phyloP scores from a whole-genome alignment of 2,888 invertebrate species.

The Eulithis testata region DNA sequence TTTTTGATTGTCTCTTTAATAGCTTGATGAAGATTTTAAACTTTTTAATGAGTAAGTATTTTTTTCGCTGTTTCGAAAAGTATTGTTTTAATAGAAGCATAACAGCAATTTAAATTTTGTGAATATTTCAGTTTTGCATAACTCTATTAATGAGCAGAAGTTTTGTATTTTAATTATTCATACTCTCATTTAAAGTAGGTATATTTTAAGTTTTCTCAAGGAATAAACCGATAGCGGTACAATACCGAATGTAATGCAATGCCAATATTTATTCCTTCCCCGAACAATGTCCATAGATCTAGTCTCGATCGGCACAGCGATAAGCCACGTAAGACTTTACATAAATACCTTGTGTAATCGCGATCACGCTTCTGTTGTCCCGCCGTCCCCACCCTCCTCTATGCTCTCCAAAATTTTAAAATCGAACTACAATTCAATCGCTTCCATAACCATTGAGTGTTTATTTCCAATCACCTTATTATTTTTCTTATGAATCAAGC shows the following conservation, averaged over 20 bases:
- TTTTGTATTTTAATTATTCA: not conserved
- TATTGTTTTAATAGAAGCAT: conserved; percentile 29
- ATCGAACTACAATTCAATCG: conserved; percentile 8
- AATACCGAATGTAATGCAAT: conserved; percentile 40
- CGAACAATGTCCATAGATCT: conserved; percentile 50
- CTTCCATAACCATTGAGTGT: conserved; percentile 41
- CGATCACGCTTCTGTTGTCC: conserved; percentile 65
- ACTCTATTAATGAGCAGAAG: not conserved
- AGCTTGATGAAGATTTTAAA: conserved; percentile 46
- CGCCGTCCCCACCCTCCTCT: conserved; percentile 33
- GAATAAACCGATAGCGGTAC: conserved; percentile 26
- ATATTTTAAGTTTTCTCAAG: not conserved
- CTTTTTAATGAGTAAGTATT: conserved; percentile 41
- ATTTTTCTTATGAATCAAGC: conserved; percentile 11
- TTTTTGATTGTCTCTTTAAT: conserved; percentile 58
- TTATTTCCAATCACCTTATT: not conserved
- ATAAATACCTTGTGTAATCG: conserved; percentile 74
- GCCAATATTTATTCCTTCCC: conserved; percentile 45
- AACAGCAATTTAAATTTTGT: conserved; percentile 15
- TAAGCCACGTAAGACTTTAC: conserved; percentile 62
- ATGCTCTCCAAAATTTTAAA: conserved; percentile 28
- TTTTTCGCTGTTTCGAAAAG: conserved; percentile 32
- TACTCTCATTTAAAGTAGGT: not conserved
- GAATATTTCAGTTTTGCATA: conserved; percentile 17
- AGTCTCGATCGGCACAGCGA: conserved; percentile 49